Conservation (phyloP, 2,113 vertebrate genomes). For the Lycaon pictus region DNA sequence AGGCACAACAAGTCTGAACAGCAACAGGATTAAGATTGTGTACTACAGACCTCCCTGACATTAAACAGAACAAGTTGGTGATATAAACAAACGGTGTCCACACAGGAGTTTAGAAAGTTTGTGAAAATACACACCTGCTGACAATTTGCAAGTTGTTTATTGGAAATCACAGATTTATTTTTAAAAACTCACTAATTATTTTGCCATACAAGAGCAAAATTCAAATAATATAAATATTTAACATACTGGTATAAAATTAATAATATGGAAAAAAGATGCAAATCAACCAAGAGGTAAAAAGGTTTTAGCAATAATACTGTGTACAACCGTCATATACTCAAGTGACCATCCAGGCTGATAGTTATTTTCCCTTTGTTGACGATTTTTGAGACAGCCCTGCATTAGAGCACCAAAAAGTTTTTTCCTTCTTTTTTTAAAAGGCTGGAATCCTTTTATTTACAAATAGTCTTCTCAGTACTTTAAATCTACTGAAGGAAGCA, state of each 20-base stretch:
- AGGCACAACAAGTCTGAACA: background rate
- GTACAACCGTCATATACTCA: slow-evolving; percentile 77
- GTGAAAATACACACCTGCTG: slow-evolving; percentile 72
- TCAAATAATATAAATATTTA: slow-evolving; percentile 89
- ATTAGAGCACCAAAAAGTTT: slow-evolving; percentile 81
- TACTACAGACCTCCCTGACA: background rate
- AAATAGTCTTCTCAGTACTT: slow-evolving; percentile 73
- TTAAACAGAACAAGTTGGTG: background rate
- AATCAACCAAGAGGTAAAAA: slow-evolving; percentile 86
- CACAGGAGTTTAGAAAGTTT: slow-evolving; percentile 28
- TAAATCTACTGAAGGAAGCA: slow-evolving; percentile 71
- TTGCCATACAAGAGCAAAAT: slow-evolving; percentile 84
- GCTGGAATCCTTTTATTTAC: slow-evolving; percentile 70
- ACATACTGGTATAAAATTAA: slow-evolving; percentile 87
- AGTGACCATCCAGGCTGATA: slow-evolving; percentile 81
- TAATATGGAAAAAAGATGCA: slow-evolving; percentile 85
- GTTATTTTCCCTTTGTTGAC: slow-evolving; percentile 76
- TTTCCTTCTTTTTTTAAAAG: slow-evolving; percentile 74
- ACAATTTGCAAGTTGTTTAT: slow-evolving; percentile 85
- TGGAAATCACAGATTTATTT: slow-evolving; percentile 85
- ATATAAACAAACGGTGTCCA: slow-evolving; percentile 18
- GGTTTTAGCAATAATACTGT: slow-evolving; percentile 82
- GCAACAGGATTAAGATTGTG: background rate
- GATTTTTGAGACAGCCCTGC: slow-evolving; percentile 77
- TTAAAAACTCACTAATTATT: slow-evolving; percentile 81